Conservation (phyloP, 2,113 vertebrate species). For the Symphodus melops region DNA sequence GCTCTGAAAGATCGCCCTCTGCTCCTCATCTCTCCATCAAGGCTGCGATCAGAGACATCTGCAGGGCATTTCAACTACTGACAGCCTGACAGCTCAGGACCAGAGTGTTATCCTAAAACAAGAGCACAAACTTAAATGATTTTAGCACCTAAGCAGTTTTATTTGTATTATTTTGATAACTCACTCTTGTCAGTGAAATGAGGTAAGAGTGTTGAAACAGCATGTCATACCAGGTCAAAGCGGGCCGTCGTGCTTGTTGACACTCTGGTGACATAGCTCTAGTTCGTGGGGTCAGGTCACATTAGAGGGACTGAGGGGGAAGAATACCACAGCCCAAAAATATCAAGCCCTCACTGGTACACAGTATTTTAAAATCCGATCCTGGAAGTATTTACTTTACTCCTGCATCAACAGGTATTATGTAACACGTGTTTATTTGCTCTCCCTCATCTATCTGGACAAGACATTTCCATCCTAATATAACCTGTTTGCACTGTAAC, state of each 20-base stretch:
- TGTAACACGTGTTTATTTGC: constrained; percentile 58
- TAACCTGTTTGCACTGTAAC: constrained; percentile 68
- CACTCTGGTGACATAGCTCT: constrained; percentile 52
- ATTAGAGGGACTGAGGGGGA: constrained; percentile 15
- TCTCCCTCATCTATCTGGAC: neutral
- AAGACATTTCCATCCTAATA: constrained; percentile 36
- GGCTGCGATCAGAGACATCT: constrained; percentile 75
- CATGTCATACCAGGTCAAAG: constrained; percentile 39
- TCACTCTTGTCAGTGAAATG: neutral
- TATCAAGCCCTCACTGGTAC: constrained; percentile 39
- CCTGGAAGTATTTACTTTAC: constrained; percentile 55
- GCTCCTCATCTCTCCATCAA: constrained; percentile 53
- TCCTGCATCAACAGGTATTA: constrained; percentile 44
- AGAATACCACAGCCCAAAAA: constrained; percentile 54
- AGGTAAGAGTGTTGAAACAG: constrained; percentile 29
- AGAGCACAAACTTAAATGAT: constrained; percentile 14
- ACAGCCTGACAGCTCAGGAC: constrained; percentile 13
- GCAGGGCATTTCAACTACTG: constrained; percentile 67
- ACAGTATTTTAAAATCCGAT: constrained; percentile 44
- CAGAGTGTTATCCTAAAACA: constrained; percentile 27
- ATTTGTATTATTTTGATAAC: neutral
- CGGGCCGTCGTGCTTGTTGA: constrained; percentile 47
- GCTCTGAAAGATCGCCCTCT: constrained; percentile 80
- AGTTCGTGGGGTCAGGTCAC: constrained; percentile 43
- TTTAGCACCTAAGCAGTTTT: neutral